These are phyloP conservation scores for Ceyx margarethae DNA, from an alignment of 2,113 vertebrate genomes.

Conservation along the genomic window DNA sequence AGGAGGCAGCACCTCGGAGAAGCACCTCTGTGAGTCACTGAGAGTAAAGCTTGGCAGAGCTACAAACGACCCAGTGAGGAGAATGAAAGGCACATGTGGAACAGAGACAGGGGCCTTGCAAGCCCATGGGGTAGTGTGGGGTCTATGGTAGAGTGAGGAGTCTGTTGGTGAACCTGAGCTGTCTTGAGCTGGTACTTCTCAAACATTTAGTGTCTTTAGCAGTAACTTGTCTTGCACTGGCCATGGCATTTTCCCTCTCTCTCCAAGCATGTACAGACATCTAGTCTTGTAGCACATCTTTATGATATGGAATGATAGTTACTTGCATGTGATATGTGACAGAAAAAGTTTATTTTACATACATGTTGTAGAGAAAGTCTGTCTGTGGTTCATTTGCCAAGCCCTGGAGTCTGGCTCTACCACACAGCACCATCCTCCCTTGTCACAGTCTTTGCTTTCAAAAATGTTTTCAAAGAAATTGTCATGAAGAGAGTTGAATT, in stretches of 20 bases:
- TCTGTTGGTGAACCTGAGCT: not conserved
- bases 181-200: not conserved
- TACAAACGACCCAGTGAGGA: not conserved
- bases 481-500: not conserved
- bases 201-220: fast-evolving
- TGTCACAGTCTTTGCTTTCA: not conserved
- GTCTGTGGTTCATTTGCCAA: not conserved
- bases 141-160: not conserved
- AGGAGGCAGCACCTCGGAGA: not conserved
- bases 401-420: not conserved
- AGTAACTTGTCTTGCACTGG: no score
- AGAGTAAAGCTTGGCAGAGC: not conserved
- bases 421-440: not conserved
- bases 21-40: not conserved
- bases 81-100: not conserved
- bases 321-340: not conserved
- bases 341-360: not conserved
- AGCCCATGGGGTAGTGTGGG: fast-evolving
- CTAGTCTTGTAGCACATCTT: not conserved
- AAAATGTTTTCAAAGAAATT: not conserved
- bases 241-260: not conserved
- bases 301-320: not conserved
- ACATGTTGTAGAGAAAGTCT: not conserved
- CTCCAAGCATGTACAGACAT: not conserved
- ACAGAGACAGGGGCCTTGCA: fast-evolving